These are phyloP conservation scores for Pavo muticus DNA, from an alignment of 2,113 vertebrate genomes.

Conservation along the genomic window DNA sequence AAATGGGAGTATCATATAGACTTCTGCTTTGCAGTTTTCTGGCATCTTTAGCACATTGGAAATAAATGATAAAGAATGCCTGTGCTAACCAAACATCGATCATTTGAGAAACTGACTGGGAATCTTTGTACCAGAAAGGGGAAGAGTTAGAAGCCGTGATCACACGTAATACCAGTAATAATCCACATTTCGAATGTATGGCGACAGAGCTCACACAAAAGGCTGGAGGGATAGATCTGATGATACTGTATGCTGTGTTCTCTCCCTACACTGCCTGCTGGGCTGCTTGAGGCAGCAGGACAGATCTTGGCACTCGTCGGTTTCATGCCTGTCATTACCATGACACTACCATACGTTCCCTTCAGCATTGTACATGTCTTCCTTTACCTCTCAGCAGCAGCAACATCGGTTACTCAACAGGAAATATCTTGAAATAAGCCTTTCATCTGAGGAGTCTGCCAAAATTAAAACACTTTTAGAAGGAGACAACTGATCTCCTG, in stretches of 20 bases:
- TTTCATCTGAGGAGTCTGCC: conserved; percentile 53
- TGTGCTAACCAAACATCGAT: background rate
- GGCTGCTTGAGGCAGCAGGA: conserved; percentile 19
- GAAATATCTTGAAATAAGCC: conserved; percentile 61
- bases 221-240: background rate
- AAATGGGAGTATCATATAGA: background rate
- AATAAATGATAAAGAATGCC: background rate
- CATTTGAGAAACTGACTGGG: background rate
- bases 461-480: conserved; percentile 65
- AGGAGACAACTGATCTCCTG: conserved; percentile 65
- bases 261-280: background rate
- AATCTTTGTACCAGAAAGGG: background rate
- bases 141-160: background rate
- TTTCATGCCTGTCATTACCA: conserved; percentile 42
- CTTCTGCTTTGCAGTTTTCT: background rate
- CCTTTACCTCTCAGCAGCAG: conserved; percentile 55
- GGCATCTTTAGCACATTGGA: background rate
- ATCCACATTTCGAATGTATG: background rate
- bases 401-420: conserved; percentile 42
- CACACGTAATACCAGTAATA: background rate
- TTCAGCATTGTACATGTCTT: background rate
- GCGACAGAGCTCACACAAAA: background rate
- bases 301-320: background rate
- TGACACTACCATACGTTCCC: conserved; percentile 12
- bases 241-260: background rate